Percentiles rank a stretch among this genome's conserved stretches.
These are phyloP conservation scores for Styela clava DNA, from an alignment of 23 tunicate genomes.

Conservation along the genomic window DNA sequence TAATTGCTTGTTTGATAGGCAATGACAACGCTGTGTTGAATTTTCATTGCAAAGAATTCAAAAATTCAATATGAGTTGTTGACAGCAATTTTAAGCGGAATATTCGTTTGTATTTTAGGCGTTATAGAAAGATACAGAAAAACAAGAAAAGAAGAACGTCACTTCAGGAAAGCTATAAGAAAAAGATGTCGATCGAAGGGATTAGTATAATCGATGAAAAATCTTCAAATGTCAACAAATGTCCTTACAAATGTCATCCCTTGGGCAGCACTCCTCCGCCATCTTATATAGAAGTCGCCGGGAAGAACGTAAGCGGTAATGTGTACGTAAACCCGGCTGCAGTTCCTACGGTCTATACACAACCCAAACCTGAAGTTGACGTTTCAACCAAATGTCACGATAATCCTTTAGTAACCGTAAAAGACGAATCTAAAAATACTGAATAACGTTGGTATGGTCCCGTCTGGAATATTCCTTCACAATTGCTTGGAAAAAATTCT, in stretches of 20 bases:
- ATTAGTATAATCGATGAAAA: not conserved
- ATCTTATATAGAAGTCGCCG: not conserved
- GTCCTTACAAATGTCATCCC: not conserved
- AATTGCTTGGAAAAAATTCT: too few relatives aligned
- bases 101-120: too few relatives aligned
- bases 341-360: not conserved
- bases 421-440: not conserved
- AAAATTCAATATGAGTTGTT: too few relatives aligned
- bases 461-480: too few relatives aligned
- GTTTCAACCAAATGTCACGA: not conserved
- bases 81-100: too few relatives aligned
- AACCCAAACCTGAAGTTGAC: not conserved
- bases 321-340: not conserved
- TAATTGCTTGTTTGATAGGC: too few relatives aligned
- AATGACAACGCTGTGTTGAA: too few relatives aligned
- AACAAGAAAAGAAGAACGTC: not conserved
- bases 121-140: not conserved
- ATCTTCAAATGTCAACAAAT: too few relatives aligned
- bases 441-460: too few relatives aligned
- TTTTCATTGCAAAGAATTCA: too few relatives aligned
- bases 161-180: not conserved
- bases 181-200: not conserved
- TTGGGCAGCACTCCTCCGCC: not conserved
- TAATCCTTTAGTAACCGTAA: not conserved
- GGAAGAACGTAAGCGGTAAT: not conserved